Conservation (phyloP, 2,797 vertebrate species). For the Enteromius argenteus region DNA sequence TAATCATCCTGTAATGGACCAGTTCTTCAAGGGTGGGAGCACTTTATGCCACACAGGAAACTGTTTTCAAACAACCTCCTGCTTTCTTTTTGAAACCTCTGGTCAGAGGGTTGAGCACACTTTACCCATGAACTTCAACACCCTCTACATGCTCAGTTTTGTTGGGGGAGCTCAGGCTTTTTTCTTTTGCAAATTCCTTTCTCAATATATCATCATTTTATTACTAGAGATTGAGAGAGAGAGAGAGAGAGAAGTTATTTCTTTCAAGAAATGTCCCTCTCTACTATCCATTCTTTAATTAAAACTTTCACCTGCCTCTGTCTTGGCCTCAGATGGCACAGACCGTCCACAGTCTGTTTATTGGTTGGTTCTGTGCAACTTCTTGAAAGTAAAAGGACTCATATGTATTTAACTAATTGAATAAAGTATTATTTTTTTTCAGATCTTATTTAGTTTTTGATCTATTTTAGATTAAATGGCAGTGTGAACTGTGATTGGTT, state of each 20-base stretch:
- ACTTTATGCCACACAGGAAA: background rate
- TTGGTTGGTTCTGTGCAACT: background rate
- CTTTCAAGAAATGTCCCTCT: background rate
- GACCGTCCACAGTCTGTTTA: background rate
- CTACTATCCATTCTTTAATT: background rate
- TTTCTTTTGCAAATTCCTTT: slow-evolving; percentile 52
- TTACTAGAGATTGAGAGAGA: slow-evolving; percentile 37
- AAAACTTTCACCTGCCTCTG: background rate
- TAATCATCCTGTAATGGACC: slow-evolving; percentile 8
- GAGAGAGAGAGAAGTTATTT: slow-evolving; percentile 42
- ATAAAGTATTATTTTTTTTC: background rate
- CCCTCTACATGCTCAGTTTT: slow-evolving; percentile 8
- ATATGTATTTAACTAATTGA: background rate
- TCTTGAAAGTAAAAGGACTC: background rate
- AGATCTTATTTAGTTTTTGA: background rate
- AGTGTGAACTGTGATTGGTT: background rate
- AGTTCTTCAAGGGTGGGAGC: slow-evolving; percentile 1
- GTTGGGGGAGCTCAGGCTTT: background rate
- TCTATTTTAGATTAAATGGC: background rate
- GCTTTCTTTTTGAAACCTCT: slow-evolving; percentile 3
- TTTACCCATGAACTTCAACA: slow-evolving; percentile 34
- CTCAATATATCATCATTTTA: slow-evolving; percentile 45
- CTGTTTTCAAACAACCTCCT: background rate
- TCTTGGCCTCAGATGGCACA: background rate
- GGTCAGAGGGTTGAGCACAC: slow-evolving; percentile 18